Evolutionary conservation across 2,113 vertebrate species (phyloP).

Genomic region (Marmota monax): DNA sequence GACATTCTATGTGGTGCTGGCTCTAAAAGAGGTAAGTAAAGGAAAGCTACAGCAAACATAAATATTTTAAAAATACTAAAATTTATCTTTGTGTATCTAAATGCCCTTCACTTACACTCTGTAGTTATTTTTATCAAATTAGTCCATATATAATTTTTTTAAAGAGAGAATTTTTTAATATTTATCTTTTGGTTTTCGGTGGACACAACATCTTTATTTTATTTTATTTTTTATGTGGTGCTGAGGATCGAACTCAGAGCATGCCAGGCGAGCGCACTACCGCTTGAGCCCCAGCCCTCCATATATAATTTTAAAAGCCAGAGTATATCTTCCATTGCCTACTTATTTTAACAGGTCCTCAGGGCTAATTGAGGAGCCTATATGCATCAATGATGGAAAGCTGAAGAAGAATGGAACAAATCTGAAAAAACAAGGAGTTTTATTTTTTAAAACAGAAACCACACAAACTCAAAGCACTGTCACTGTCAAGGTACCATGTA

Average conservation of each 20-base stretch:
- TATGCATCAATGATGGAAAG: not conserved
- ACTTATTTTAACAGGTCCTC: not conserved
- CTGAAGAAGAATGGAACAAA: not conserved
- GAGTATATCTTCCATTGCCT: not conserved
- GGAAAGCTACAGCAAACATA: not conserved
- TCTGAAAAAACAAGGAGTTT: not conserved
- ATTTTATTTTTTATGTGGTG: too few relatives aligned
- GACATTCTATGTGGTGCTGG: not conserved
- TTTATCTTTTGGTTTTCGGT: too few relatives aligned
- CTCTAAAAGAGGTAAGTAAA: not conserved
- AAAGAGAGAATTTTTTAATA: too few relatives aligned
- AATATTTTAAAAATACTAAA: not conserved
- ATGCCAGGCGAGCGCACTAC: too few relatives aligned
- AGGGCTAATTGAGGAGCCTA: not conserved
- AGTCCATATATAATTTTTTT: not conserved
- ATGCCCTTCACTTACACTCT: not conserved
- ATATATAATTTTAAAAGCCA: not conserved
- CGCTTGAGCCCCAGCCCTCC: too few relatives aligned
- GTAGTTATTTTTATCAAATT: conserved; percentile 17
- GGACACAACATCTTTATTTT: too few relatives aligned
- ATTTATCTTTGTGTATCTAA: not conserved
- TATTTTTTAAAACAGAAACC: conserved; percentile 19
- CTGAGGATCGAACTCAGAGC: too few relatives aligned
- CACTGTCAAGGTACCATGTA: not conserved
- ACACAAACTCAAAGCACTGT: not conserved